Base-by-base conservation (phyloP, 2,888 invertebrate genomes). In the Acanthopleura granulata region DNA sequence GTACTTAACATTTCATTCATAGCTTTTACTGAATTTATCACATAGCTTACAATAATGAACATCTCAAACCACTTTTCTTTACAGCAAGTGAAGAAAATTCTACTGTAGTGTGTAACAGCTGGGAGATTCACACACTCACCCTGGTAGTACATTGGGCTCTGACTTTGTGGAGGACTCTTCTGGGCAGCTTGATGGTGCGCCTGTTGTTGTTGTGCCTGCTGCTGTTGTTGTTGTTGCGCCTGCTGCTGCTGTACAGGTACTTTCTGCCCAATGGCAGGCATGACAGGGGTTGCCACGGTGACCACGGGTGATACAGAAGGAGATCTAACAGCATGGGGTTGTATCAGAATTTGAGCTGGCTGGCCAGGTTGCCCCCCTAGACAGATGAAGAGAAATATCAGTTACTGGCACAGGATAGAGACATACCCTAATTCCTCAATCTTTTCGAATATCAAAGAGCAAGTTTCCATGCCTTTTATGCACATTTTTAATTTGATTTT, bases 311-410 rank as follows among this genome's bases (percentile, higher is more conserved):
- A 69, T 12, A 69, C 69, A 25, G 69, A 69, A 25, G 82, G 82
- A 11, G 81, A 80, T 30, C 76, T 75, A 15, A 82, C 79, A 51
- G 77, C 76, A 73, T 83, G 85, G 6, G 82, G 84, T 57, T 86
- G 87, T 15, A 87, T 82, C 72, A 87, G 76, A 14, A 87, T 82
- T 73, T 85, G 86, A 27, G 30, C 22, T 4, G 50, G 40, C 4
- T 49, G 50, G 16, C 40, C 72, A n/a, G 49, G 4, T 57, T 18
- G 57, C 6, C 57, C 22, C 22, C 57, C 57, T 57, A 4, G 3
- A 57, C 18, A 57, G 57, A 22, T 18, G 12, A 57, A 57, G 40
- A 40, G 4, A 40, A 40, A 40, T n/a, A n/a, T n/a, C n/a, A n/a
- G n/a, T n/a, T n/a, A n/a, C n/a, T n/a, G n/a, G n/a, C n/a, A n/a